Evolutionary conservation across 2,797 vertebrate species (phyloP), one percentile per base, ranked within the genome.

Genomic region (Onychomys arenicola): DNA sequence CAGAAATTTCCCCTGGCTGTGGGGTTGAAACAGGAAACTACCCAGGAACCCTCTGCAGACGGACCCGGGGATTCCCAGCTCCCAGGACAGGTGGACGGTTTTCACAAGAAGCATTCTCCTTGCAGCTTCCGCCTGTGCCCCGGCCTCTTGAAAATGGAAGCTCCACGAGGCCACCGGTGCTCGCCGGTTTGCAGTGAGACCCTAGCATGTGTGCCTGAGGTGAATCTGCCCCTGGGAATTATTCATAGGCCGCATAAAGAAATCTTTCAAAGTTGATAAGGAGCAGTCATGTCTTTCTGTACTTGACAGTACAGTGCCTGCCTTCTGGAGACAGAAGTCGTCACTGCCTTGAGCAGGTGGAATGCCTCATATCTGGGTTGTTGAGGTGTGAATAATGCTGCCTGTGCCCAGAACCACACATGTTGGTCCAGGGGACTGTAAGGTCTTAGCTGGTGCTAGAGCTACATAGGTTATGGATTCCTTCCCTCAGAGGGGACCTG

Each of bases 11-110:
- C 97, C 97, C 89, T 0, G 1, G 40, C 63, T 9, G 23, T 87
- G 87, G 43, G 84, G 69, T 81, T 73, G 61, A 97, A 96, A 96
- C 96, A 96, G 96, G 96, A 97, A 98, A 97, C 96, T 92, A 97
- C 97, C 97, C 83, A 82, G 94, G 67, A 97, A 73, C 93, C 96
- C 91, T 65, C 12, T 34, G 49, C 89, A 65, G 77, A 49, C 13
- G 37, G 52, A 5, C 46, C 61, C 27, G 90, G 97, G 95, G 89
- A 67, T 96, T 81, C 94, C 96, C 94, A 5, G 90, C 21, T 96
- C 77, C 92, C 5, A 0, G 49, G 63, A 85, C 34, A 0, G 37
- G 37, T 2, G 78, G 83, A 63, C 69, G 1, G 78, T 91, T 83
- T 88, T 85, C 95, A 5, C 81, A 77, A 86, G 96, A 93, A 95